Base-by-base conservation (phyloP, 2,113 vertebrate genomes). In the Microcebus ravelobensis region DNA sequence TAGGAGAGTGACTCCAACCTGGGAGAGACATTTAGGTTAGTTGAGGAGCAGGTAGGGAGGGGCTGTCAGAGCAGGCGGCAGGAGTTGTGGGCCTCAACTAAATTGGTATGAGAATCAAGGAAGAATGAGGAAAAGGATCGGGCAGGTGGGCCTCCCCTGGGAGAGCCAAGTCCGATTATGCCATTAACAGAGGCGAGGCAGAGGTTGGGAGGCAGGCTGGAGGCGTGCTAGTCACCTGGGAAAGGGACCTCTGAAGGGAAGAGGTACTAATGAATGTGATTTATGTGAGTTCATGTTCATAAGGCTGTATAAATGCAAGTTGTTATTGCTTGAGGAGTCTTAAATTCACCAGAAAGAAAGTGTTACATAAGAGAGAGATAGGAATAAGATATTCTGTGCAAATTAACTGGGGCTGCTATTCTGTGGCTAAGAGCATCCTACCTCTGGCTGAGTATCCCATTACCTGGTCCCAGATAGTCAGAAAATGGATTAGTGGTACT, bases 231-330 rank as follows among this genome's bases (percentile, higher is more conserved):
- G 95, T 91, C 97, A 96, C 97, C 97, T 97, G 97, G 97, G 96
- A 97, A 97, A 95, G 90, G 76, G 90, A 94, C 80, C 95, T 97
- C 96, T 71, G 70, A 96, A 97, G 90, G 91, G 65, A 92, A 97
- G 87, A 93, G 76, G 63, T 74, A 92, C 96, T 98, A 97, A 98
- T 97, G 96, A 97, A 50, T 68, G 76, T 63, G 96, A 97, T 97
- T 97, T 97, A 98, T 98, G 97, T 94, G 96, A 94, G 92, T 98
- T 97, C 97, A 98, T 97, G 97, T 90, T 95, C 97, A 98, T 96
- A 93, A 97, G 94, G 27, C 96, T 95, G 84, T 96, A 92, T 92
- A 98, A 97, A 97, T 94, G 96, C 96, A 96, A 95, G 97, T 92
- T 97, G 92, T 97, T 96, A 97, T 97, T 98, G 97, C 96, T 97